Conservation (phyloP, 2,113 vertebrate species). For the Ibidorhyncha struthersii region DNA sequence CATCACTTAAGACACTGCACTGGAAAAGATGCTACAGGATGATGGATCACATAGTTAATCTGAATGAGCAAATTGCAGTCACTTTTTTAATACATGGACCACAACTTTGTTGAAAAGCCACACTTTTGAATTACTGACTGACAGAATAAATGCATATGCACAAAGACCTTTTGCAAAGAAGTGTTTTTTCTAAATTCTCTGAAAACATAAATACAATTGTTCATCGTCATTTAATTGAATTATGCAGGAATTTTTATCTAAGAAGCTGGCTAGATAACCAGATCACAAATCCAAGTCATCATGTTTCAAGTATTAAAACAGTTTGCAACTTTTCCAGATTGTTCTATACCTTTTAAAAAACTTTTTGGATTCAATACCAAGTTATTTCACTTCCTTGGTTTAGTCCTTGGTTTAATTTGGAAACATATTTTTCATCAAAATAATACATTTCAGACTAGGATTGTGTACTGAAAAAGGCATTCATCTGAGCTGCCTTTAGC, state of each 20-base stretch:
- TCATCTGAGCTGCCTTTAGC: not conserved
- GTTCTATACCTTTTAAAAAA: not conserved
- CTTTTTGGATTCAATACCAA: not conserved
- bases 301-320: not conserved
- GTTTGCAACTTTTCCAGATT: not conserved
- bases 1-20: slow-evolving; percentile 7
- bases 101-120: not conserved
- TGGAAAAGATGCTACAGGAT: slow-evolving; percentile 18
- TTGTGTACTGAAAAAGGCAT: not conserved
- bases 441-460: not conserved
- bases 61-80: slow-evolving; percentile 21
- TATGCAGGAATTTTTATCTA: not conserved
- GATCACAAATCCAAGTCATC: not conserved
- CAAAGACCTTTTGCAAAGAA: not conserved
- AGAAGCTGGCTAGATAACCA: not conserved
- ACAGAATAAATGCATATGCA: not conserved
- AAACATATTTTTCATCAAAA: not conserved
- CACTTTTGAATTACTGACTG: not conserved
- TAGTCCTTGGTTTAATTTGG: not conserved
- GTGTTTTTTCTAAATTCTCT: not conserved
- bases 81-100: not conserved
- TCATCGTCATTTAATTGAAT: not conserved
- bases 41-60: slow-evolving; percentile 50
- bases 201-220: not conserved
- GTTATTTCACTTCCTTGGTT: not conserved